phyloP scores from a whole-genome alignment of 2,797 vertebrate genomes.

The Remorina albescens region DNA sequence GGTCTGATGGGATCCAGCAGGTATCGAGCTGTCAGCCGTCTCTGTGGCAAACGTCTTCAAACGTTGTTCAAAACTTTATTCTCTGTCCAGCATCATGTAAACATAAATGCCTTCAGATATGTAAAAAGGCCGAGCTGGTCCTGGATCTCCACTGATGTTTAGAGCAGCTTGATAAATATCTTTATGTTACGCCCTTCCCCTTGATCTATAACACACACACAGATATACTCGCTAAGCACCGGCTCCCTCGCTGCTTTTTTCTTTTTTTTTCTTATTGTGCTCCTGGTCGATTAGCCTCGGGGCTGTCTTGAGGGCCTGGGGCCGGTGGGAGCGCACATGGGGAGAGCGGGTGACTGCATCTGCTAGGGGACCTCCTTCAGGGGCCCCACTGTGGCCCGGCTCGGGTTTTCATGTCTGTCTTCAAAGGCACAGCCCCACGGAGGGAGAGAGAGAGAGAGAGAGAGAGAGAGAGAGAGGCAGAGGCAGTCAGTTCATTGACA shows the following conservation, averaged over 20 bases:
- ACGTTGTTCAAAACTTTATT: not conserved
- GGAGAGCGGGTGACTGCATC: constrained; percentile 80
- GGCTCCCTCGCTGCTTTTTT: constrained; percentile 53
- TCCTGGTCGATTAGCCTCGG: constrained; percentile 90
- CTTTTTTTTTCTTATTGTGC: too few relatives aligned
- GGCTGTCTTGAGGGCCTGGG: constrained; percentile 90
- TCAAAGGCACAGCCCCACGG: constrained; percentile 70
- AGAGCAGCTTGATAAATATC: constrained; percentile 44
- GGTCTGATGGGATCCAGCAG: constrained; percentile 23
- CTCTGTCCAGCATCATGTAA: not conserved
- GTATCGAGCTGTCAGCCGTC: not conserved
- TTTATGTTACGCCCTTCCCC: constrained; percentile 19
- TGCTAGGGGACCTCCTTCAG: constrained; percentile 84
- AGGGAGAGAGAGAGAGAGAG: constrained; percentile 19
- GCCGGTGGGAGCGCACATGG: constrained; percentile 80
- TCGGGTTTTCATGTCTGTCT: constrained; percentile 78
- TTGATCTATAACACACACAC: constrained; percentile 33
- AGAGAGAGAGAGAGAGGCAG: constrained; percentile 9
- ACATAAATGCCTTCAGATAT: constrained; percentile 12
- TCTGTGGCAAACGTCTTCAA: not conserved
- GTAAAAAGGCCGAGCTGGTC: constrained; percentile 6
- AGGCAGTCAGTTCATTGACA: constrained; percentile 9
- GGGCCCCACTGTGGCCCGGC: constrained; percentile 63
- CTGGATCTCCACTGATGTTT: constrained; percentile 30
- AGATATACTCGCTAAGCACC: not conserved